Evolutionary conservation across 2,888 invertebrate species (phyloP).

Genomic region (Epinotia demarniana): DNA sequence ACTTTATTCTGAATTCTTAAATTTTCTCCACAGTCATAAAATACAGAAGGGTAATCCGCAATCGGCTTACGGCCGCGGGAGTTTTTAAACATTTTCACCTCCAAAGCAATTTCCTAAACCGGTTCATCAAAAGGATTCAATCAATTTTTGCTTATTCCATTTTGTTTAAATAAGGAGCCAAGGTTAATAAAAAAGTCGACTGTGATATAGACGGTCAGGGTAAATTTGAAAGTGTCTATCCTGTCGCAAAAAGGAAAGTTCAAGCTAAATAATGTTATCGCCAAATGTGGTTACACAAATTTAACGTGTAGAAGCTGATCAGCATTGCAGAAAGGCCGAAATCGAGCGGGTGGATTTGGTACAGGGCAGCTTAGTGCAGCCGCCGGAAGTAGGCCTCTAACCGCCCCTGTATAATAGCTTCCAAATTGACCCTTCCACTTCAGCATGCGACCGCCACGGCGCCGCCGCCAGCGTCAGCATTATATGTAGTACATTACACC

Average conservation of each 20-base stretch:
- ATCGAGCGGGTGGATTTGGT: conserved; percentile 78
- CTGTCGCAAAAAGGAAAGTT: conserved; percentile 12
- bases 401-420: conserved; percentile 82
- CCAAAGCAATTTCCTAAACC: conserved; percentile 60
- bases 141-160: conserved; percentile 46
- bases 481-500: conserved; percentile 51
- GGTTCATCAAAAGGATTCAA: conserved; percentile 52
- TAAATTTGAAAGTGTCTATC: background rate
- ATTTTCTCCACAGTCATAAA: conserved; percentile 71
- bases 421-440: conserved; percentile 80
- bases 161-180: conserved; percentile 45
- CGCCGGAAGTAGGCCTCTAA: conserved; percentile 83
- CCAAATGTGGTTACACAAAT: conserved; percentile 58
- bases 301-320: conserved; percentile 65
- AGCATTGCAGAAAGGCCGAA: conserved; percentile 75
- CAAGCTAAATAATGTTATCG: conserved; percentile 45
- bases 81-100: conserved; percentile 65
- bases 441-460: conserved; percentile 60
- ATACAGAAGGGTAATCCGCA: conserved; percentile 72
- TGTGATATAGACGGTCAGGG: conserved; percentile 1
- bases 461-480: conserved; percentile 59
- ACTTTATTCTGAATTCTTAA: conserved; percentile 77
- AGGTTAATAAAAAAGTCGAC: conserved; percentile 16
- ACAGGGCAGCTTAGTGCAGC: conserved; percentile 81
- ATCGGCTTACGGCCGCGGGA: conserved; percentile 68